A percentile compares a stretch with the other conserved stretches of the same genome.
Conservation (phyloP, 2,888 invertebrate genomes). For the Sepioteuthis lessoniana region DNA sequence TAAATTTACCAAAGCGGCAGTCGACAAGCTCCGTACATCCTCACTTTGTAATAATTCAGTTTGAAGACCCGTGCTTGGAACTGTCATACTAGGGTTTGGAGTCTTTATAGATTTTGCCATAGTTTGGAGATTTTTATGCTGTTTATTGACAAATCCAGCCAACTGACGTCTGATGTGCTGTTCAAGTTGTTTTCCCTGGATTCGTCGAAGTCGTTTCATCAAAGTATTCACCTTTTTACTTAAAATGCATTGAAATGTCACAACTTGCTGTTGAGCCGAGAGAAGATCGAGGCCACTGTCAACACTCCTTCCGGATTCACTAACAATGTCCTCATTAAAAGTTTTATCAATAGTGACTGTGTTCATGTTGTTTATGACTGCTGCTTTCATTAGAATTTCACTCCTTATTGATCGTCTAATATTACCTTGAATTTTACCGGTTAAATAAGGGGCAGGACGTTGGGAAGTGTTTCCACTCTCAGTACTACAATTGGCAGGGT, state of each 20-base stretch:
- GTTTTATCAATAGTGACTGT: conserved; percentile 38
- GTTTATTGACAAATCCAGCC: conserved; percentile 84
- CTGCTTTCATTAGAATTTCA: conserved; percentile 36
- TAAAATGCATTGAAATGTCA: conserved; percentile 79
- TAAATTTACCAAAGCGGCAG: conserved; percentile 79
- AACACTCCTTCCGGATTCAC: conserved; percentile 46
- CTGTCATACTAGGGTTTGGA: conserved; percentile 51
- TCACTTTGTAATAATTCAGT: conserved; percentile 72
- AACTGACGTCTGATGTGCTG: conserved; percentile 87
- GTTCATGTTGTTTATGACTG: conserved; percentile 41
- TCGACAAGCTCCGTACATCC: conserved; percentile 75
- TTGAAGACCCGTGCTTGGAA: conserved; percentile 60
- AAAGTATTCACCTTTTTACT: conserved; percentile 84
- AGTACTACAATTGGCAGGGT: background rate
- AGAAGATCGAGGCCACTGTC: conserved; percentile 43
- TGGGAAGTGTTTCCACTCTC: background rate
- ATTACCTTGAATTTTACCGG: background rate
- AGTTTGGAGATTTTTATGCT: conserved; percentile 77
- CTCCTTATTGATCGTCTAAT: background rate
- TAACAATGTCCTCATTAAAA: conserved; percentile 43
- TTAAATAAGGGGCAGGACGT: background rate
- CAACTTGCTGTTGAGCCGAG: conserved; percentile 47
- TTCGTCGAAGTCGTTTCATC: conserved; percentile 83
- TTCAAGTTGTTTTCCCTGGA: conserved; percentile 85
- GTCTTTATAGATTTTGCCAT: conserved; percentile 65